phyloP scores from a whole-genome alignment of 2,797 vertebrate species.

The Enteromius afrohamiltoni region DNA sequence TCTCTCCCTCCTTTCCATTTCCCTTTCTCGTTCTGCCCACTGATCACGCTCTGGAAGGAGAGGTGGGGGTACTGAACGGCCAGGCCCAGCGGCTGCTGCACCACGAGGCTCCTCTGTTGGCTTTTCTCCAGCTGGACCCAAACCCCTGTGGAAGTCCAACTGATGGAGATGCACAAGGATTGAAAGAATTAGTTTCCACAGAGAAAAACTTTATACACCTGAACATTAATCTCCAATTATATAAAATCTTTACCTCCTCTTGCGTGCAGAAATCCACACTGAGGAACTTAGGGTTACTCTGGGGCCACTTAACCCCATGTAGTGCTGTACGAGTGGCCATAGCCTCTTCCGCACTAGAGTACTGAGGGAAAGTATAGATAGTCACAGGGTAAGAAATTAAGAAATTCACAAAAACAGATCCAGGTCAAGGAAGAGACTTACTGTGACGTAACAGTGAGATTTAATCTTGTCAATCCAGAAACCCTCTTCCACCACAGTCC shows the following conservation, averaged over 20 bases:
- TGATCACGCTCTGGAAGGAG: conserved; percentile 83
- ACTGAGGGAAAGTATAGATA: conserved; percentile 69
- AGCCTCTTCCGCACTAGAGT: conserved; percentile 85
- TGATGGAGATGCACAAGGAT: conserved; percentile 55
- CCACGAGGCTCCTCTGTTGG: conserved; percentile 68
- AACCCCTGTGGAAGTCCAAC: conserved; percentile 89
- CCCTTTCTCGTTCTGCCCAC: conserved; percentile 88
- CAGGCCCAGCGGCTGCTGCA: conserved; percentile 52
- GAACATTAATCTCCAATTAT: not conserved
- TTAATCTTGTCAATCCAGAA: conserved; percentile 97
- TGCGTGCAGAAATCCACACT: conserved; percentile 89
- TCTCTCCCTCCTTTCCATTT: conserved; percentile 89
- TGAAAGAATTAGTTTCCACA: not conserved
- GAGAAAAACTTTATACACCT: not conserved
- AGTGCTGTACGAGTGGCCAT: conserved; percentile 85
- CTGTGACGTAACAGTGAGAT: conserved; percentile 91
- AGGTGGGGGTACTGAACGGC: conserved; percentile 66
- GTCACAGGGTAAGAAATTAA: not conserved
- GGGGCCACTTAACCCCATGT: conserved; percentile 93
- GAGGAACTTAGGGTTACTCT: conserved; percentile 92
- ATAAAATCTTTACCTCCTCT: conserved; percentile 80
- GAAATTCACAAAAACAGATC: not conserved
- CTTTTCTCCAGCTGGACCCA: conserved; percentile 71
- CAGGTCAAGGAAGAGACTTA: conserved; percentile 66
- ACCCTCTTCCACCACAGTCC: conserved; percentile 84